These are phyloP conservation scores for Canis aureus DNA, from an alignment of 2,113 vertebrate species.

Conservation along the genomic window DNA sequence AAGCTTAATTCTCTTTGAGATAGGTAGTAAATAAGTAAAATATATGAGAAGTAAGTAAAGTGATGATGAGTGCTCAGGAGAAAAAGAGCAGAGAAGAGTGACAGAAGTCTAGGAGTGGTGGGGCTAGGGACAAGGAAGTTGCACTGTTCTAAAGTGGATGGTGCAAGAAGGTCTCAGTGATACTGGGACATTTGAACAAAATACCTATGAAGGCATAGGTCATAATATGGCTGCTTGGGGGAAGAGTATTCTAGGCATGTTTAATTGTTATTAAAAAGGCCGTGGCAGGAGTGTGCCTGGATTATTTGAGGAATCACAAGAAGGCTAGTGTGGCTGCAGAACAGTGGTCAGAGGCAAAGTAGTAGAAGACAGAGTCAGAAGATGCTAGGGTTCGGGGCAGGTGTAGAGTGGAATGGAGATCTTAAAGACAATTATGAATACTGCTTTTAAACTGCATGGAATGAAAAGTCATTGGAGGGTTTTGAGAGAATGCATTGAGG, in stretches of 20 bases:
- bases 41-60: background rate
- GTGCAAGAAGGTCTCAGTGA: background rate
- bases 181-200: background rate
- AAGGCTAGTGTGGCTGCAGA: background rate
- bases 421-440: background rate
- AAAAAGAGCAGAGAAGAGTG: background rate
- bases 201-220: background rate
- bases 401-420: background rate
- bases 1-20: background rate
- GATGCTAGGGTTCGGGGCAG: background rate
- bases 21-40: background rate
- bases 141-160: background rate
- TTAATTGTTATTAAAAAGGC: background rate
- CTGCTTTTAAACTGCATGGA: background rate
- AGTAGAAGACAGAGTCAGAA: background rate
- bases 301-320: background rate
- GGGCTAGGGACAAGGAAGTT: background rate
- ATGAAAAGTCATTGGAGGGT: background rate
- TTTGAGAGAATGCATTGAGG: background rate
- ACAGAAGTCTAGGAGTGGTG: background rate
- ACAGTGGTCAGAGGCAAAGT: background rate
- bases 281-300: background rate
- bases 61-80: background rate
- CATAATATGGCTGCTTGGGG: background rate
- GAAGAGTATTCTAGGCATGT: background rate